phyloP scores from a whole-genome alignment of 2,113 vertebrate genomes.

The Phocoena sinus region DNA sequence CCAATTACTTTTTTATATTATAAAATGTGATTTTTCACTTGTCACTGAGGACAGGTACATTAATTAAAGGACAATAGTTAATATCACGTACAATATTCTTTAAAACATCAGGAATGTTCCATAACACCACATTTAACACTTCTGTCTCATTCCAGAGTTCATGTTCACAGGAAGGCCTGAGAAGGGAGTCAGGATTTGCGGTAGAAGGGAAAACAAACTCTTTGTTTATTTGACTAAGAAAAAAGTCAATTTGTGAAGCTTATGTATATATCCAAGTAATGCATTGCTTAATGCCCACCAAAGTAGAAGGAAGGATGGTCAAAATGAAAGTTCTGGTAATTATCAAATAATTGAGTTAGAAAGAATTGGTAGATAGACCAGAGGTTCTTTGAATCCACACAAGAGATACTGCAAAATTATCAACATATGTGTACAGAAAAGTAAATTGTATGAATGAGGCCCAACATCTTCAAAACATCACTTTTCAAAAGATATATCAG shows the following conservation, averaged over 20 bases:
- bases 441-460: background rate
- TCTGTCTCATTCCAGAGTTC: background rate
- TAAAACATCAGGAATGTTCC: background rate
- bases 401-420: constrained; percentile 28
- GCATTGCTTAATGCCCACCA: constrained; percentile 42
- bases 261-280: background rate
- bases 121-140: background rate
- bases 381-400: constrained; percentile 13
- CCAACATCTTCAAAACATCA: background rate
- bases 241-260: background rate
- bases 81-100: background rate
- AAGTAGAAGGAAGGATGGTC: background rate
- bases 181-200: background rate
- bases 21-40: background rate
- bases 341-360: constrained; percentile 42
- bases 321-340: constrained; percentile 2
- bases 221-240: constrained; percentile 43
- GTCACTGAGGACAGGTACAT: background rate
- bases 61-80: background rate
- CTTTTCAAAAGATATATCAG: constrained; percentile 15
- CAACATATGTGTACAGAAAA: constrained; percentile 38
- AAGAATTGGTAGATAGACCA: constrained; percentile 10
- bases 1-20: background rate
- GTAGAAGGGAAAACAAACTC: background rate
- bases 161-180: background rate